Conservation (phyloP, 1,140 invertebrate genomes). For the Leptinotarsa lineolata region DNA sequence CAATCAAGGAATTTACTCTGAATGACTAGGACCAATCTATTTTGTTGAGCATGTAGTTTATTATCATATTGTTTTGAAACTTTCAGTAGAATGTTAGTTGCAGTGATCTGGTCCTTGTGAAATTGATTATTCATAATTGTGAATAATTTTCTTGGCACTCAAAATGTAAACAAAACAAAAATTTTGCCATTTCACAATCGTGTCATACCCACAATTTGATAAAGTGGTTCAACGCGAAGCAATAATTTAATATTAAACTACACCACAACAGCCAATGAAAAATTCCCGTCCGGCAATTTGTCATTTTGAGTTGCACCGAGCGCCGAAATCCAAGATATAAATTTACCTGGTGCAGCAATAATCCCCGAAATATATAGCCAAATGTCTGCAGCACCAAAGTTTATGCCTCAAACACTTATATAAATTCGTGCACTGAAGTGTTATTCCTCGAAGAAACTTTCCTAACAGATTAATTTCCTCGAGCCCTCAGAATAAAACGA, state of each 20-base stretch:
- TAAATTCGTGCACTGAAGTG: not conserved
- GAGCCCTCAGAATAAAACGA: not conserved
- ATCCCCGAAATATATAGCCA: slow-evolving; percentile 20
- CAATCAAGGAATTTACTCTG: too few relatives aligned
- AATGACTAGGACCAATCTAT: too few relatives aligned
- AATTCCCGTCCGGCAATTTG: not conserved
- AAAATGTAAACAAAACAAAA: too few relatives aligned
- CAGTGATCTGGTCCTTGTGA: too few relatives aligned
- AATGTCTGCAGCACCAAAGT: slow-evolving; percentile 16
- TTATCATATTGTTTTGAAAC: too few relatives aligned
- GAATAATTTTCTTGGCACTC: too few relatives aligned
- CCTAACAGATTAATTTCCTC: not conserved
- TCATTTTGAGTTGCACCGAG: not conserved
- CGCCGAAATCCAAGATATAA: not conserved
- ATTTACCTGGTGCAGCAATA: slow-evolving; percentile 30
- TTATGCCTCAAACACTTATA: slow-evolving; percentile 9
- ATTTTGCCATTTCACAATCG: too few relatives aligned
- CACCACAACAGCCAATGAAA: not conserved
- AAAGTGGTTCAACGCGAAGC: too few relatives aligned
- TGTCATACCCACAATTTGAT: too few relatives aligned
- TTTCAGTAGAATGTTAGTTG: too few relatives aligned
- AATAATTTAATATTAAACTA: not conserved
- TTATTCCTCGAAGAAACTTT: not conserved
- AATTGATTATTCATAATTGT: too few relatives aligned
- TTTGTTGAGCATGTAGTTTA: too few relatives aligned